A percentile compares a stretch with the other conserved stretches of the same genome.
Evolutionary conservation across 1,140 invertebrate genomes (phyloP).

Genomic region (Neodiprion virginianus): DNA sequence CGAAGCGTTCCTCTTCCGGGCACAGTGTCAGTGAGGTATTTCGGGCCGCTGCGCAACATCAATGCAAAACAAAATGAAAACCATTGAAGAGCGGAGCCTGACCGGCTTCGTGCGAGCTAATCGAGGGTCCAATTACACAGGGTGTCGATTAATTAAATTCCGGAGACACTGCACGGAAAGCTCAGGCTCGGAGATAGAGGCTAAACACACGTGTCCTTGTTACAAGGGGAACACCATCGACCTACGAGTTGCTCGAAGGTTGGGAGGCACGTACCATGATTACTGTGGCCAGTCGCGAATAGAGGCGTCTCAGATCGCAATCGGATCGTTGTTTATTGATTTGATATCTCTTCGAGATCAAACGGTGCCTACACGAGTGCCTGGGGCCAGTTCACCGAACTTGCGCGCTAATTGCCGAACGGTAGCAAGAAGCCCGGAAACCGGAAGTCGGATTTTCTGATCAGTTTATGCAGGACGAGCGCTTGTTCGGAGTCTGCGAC

Average conservation of each 20-base stretch:
- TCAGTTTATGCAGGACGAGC: too few relatives aligned
- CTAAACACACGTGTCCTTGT: neutral
- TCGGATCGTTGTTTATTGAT: conserved; percentile 61
- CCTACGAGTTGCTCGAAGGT: neutral
- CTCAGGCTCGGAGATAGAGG: too few relatives aligned
- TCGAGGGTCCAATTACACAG: too few relatives aligned
- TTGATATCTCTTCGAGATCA: conserved; percentile 46
- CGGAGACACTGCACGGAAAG: neutral
- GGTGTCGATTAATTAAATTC: neutral
- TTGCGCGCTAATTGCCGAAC: conserved; percentile 40
- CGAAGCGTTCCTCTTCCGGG: too few relatives aligned
- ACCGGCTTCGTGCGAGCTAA: too few relatives aligned
- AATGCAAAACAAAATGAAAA: too few relatives aligned
- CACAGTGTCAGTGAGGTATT: too few relatives aligned
- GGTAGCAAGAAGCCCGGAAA: conserved; percentile 29
- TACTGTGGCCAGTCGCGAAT: conserved; percentile 47
- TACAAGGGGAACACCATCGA: neutral
- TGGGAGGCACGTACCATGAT: conserved; percentile 48
- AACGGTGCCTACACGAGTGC: conserved; percentile 15
- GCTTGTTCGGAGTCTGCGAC: too few relatives aligned
- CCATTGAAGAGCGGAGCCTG: too few relatives aligned
- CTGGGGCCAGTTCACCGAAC: neutral
- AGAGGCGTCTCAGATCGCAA: conserved; percentile 56
- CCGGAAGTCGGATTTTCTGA: neutral
- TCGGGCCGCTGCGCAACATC: too few relatives aligned